Percentiles rank a stretch among this genome's conserved stretches.
phyloP scores from a whole-genome alignment of 2,888 invertebrate genomes.

The Parasteatoda lunata region DNA sequence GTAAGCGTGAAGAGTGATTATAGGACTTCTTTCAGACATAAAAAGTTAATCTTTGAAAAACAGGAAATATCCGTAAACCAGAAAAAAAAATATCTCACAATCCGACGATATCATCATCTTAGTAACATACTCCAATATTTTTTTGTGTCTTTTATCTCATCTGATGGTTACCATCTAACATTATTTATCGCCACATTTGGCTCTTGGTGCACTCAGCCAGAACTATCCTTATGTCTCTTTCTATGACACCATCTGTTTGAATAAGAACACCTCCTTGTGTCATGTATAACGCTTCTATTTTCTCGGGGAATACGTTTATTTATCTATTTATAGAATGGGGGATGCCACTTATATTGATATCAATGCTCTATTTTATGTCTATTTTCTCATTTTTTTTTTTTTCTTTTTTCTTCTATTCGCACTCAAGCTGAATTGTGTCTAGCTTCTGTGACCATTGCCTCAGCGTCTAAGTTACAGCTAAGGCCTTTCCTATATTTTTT shows the following conservation, averaged over 20 bases:
- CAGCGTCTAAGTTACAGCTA: no score
- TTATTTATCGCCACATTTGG: constrained; percentile 51
- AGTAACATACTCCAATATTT: neutral
- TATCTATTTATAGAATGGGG: constrained; percentile 3
- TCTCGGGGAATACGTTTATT: neutral
- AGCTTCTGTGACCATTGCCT: neutral
- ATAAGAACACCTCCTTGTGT: neutral
- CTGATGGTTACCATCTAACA: constrained; percentile 7
- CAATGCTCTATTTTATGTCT: neutral
- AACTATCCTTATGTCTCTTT: constrained; percentile 22
- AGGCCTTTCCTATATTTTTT: no score
- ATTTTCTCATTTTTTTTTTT: neutral
- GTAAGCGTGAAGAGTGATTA: no score
- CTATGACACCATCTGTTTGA: constrained; percentile 27
- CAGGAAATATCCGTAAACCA: no score
- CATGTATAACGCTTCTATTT: neutral
- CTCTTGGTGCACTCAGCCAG: neutral
- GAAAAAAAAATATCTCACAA: no score
- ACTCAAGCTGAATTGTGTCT: neutral
- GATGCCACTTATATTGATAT: neutral
- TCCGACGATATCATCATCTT: no score
- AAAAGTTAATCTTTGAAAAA: no score
- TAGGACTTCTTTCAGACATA: no score
- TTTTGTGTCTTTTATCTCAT: constrained; percentile 14
- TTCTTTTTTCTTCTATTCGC: neutral